Conservation (phyloP, 2,113 vertebrate species). For the Nycticebus coucang region DNA sequence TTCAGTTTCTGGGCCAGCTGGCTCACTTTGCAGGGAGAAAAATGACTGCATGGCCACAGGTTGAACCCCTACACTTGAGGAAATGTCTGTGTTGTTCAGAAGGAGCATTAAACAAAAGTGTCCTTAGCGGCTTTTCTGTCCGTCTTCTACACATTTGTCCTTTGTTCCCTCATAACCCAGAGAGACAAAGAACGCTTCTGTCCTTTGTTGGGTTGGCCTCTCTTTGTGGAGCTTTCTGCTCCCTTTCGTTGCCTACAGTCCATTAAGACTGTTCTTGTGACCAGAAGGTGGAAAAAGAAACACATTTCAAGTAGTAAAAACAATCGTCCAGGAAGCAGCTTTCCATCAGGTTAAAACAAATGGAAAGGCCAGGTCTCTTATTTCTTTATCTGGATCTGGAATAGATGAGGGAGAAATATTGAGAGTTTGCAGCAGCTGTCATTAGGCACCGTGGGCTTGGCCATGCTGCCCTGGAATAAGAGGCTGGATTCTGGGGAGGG, state of each 20-base stretch:
- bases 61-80: neutral
- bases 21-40: neutral
- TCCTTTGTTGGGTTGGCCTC: neutral
- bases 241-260: neutral
- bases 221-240: neutral
- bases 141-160: neutral
- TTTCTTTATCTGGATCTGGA: neutral
- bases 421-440: neutral
- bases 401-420: neutral
- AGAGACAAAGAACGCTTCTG: conserved; percentile 61
- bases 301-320: conserved; percentile 50
- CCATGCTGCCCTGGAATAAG: accelerated
- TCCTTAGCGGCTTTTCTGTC: neutral
- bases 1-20: neutral
- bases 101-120: neutral
- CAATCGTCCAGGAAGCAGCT: conserved; percentile 53
- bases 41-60: accelerated
- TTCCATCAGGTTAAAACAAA: conserved; percentile 19
- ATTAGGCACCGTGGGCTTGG: accelerated
- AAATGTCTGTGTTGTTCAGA: neutral
- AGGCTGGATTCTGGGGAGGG: too few species aligned
- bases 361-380: neutral
- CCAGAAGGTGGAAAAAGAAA: conserved; percentile 67
- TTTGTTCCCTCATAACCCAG: conserved; percentile 12
- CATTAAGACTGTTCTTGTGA: conserved; percentile 49